Base-by-base conservation (phyloP, 2,113 vertebrate genomes). In the Crotalus tigris region DNA sequence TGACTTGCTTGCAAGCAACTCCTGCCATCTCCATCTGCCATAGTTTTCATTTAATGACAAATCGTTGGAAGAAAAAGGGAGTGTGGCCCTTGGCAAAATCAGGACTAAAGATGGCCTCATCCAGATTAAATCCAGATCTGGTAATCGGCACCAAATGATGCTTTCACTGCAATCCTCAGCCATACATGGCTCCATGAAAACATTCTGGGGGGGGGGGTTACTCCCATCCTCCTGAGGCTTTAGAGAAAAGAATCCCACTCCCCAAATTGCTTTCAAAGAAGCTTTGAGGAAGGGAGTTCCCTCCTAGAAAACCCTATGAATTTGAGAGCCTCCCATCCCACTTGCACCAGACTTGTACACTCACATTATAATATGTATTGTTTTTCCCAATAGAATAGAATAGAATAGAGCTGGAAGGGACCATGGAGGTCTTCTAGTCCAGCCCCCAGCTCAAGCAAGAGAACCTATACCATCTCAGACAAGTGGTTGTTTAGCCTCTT, bases 111-210 rank as follows among this genome's bases (percentile, higher is more conserved):
- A n/a, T 87, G 23, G 51, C 29, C 51, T 90, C 11, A 51, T 53
- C 49, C 61, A 53, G 17, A 33, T 8, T 4, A 44, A 11, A 24
- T 19, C 11, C 33, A 21, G 10, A 54, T 51, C 49, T 39, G 64
- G 19, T 51, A 90, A 90, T n/a, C 11, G 2, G 59, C 19, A 53
- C 29, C 29, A 49, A 51, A 51, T 1, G 1, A 69, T 61, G 13
- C 21, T 81, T 81, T 23, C 4, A 13, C 4, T 23, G 33, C 75
- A 39, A 81, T 33, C 17, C 6, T 39, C 75, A 81, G 17, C 33
- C 2, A 0, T 7, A 81, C 6, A 9, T 0, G 33, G 69, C 13
- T 75, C n/a, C 0, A 6, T 75, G n/a, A 19, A 33, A n/a, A 75
- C 2, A 2, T 81, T 15, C n/a, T 1, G 3, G 33, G n/a, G 33